These are phyloP conservation scores for Bathynomus jamesi DNA, from an alignment of 1,140 invertebrate genomes.

Conservation along the genomic window DNA sequence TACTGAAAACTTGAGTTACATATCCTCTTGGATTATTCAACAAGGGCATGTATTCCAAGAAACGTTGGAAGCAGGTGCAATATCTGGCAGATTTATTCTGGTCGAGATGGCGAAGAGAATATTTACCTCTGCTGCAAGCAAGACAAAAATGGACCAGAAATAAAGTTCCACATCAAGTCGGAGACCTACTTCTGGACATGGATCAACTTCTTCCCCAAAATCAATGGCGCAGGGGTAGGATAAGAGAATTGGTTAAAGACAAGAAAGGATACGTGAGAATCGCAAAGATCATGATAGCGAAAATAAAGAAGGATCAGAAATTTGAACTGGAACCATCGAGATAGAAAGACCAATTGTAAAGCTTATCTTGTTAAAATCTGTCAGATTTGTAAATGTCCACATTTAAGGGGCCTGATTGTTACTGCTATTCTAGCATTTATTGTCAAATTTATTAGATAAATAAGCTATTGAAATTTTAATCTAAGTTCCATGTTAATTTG, in stretches of 20 bases:
- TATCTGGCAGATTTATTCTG: constrained; percentile 25
- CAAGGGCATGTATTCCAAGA: not conserved
- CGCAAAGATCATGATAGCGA: not conserved
- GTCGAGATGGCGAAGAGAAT: constrained; percentile 13
- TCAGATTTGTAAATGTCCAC: no score
- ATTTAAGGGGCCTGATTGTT: no score
- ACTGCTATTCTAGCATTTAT: no score
- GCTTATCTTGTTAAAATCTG: not conserved
- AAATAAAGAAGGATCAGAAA: not conserved
- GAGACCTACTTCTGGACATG: not conserved
- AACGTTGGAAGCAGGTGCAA: constrained; percentile 19
- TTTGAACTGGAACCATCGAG: not conserved
- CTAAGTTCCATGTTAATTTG: no score
- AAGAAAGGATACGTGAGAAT: not conserved
- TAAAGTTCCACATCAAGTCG: not conserved
- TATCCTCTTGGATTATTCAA: constrained; percentile 10
- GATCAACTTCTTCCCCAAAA: not conserved
- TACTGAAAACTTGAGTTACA: constrained; percentile 1
- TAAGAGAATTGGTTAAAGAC: no score
- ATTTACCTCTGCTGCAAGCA: constrained; percentile 12
- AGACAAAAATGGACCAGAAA: constrained; percentile 11
- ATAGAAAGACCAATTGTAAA: not conserved
- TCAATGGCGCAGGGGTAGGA: no score
- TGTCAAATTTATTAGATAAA: no score
- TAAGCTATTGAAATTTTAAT: no score